A percentile compares a stretch with the other conserved stretches of the same genome.
These are phyloP conservation scores for Hyposmocoma kahamanoa DNA, from an alignment of 1,140 invertebrate species.

Conservation along the genomic window DNA sequence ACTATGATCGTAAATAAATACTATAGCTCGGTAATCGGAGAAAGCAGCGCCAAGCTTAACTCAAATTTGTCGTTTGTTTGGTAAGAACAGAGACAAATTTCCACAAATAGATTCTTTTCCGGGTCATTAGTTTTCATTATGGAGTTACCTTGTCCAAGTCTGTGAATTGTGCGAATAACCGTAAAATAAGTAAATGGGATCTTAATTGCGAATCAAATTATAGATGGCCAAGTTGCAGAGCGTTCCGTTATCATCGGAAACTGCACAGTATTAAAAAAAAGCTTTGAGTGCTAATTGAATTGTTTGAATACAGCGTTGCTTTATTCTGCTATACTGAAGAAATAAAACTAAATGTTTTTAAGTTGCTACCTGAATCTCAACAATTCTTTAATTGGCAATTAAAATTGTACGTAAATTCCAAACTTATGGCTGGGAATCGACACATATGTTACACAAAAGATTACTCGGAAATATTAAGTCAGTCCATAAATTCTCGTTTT, in stretches of 20 bases:
- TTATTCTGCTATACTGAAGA: too few relatives aligned
- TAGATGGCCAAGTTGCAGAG: constrained; percentile 10
- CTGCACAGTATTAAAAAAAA: not conserved
- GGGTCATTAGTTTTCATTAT: constrained; percentile 46
- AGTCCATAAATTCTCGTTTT: not conserved
- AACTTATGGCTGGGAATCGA: too few relatives aligned
- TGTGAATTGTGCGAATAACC: constrained; percentile 35
- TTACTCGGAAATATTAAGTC: not conserved
- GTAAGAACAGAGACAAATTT: not conserved
- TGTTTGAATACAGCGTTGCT: too few relatives aligned
- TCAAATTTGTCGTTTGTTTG: not conserved
- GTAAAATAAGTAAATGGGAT: constrained; percentile 41
- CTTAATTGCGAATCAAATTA: constrained; percentile 45
- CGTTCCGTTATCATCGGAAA: not conserved
- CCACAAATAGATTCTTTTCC: constrained; percentile 20
- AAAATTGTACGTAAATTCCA: too few relatives aligned
- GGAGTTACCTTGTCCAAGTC: constrained; percentile 34
- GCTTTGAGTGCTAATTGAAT: too few relatives aligned
- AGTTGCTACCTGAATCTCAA: too few relatives aligned
- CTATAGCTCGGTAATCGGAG: too few relatives aligned
- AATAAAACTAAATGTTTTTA: too few relatives aligned
- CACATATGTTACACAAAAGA: too few relatives aligned
- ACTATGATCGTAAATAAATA: too few relatives aligned
- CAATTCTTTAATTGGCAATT: too few relatives aligned
- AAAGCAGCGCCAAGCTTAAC: too few relatives aligned